Evolutionary conservation across 1,140 invertebrate genomes (phyloP).

Genomic region (Scaptomyza graminum): DNA sequence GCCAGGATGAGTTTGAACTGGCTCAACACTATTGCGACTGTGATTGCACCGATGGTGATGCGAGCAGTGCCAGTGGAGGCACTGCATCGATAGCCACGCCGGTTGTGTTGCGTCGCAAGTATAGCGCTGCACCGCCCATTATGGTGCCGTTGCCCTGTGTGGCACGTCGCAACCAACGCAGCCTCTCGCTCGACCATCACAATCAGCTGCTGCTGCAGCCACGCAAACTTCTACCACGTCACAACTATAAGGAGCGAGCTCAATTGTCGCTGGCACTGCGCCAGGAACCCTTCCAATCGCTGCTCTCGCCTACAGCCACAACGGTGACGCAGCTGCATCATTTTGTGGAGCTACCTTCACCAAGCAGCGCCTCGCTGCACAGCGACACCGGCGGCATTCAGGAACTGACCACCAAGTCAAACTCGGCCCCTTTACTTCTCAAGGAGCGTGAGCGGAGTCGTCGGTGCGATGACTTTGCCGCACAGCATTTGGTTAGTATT

Average conservation of each 20-base stretch:
- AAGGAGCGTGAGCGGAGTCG: slow-evolving; percentile 74
- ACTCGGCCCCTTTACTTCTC: slow-evolving; percentile 79
- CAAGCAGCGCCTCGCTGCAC: slow-evolving; percentile 81
- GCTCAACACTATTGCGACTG: slow-evolving; percentile 67
- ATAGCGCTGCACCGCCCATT: slow-evolving; percentile 62
- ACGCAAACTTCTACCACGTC: slow-evolving; percentile 56
- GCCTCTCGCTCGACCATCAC: slow-evolving; percentile 73
- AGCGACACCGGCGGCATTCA: slow-evolving; percentile 78
- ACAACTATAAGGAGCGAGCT: slow-evolving; percentile 62
- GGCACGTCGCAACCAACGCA: slow-evolving; percentile 62
- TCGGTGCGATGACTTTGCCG: slow-evolving; percentile 73
- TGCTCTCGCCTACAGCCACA: slow-evolving; percentile 64
- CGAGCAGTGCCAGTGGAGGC: slow-evolving; percentile 75
- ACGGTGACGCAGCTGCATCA: slow-evolving; percentile 58
- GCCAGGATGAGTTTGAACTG: slow-evolving; percentile 72
- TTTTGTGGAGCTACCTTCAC: slow-evolving; percentile 78
- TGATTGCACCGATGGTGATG: slow-evolving; percentile 78
- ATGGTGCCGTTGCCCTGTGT: slow-evolving; percentile 52
- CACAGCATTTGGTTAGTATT: slow-evolving; percentile 76
- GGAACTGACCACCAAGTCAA: slow-evolving; percentile 82
- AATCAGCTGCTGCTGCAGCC: slow-evolving; percentile 45
- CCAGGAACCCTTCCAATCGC: slow-evolving; percentile 76
- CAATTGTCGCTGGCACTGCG: slow-evolving; percentile 70
- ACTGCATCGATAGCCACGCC: slow-evolving; percentile 52
- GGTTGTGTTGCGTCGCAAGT: slow-evolving; percentile 73